Percentiles rank a stretch among this genome's conserved stretches.
phyloP scores from a whole-genome alignment of 2,113 vertebrate species.

The Ceratotherium simum region DNA sequence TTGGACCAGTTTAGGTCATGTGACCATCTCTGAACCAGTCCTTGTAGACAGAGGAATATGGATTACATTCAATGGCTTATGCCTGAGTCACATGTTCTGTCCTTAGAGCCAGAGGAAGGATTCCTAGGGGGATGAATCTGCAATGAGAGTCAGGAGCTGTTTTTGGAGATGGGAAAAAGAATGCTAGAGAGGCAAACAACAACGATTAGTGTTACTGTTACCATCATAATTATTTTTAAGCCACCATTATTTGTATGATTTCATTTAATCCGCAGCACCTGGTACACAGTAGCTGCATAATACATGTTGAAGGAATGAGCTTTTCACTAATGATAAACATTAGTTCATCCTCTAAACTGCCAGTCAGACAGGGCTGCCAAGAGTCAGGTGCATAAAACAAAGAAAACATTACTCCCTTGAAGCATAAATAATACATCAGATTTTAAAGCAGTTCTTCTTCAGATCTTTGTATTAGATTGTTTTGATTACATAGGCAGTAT shows the following conservation, averaged over 20 bases:
- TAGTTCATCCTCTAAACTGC: not conserved
- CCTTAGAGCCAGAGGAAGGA: not conserved
- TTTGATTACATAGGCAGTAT: slow-evolving; percentile 47
- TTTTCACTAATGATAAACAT: slow-evolving; percentile 9
- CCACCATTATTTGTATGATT: not conserved
- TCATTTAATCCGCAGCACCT: not conserved
- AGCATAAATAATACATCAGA: not conserved
- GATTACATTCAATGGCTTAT: not conserved
- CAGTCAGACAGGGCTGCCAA: not conserved
- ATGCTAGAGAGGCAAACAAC: not conserved
- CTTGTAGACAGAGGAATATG: not conserved
- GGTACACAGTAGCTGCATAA: not conserved
- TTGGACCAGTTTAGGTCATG: not conserved
- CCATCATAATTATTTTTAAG: not conserved
- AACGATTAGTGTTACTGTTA: not conserved
- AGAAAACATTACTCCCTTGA: not conserved
- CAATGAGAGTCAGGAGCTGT: not conserved
- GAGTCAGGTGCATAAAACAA: not conserved
- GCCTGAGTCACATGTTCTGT: not conserved
- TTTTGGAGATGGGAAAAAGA: not conserved
- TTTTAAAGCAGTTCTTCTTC: slow-evolving; percentile 42
- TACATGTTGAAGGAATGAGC: not conserved
- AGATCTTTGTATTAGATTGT: not conserved
- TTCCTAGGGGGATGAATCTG: fast-evolving
- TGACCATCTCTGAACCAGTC: not conserved